A percentile compares a stretch with the other conserved stretches of the same genome.
Evolutionary conservation across 2,797 vertebrate genomes (phyloP).

Genomic region (Hirundo rustica): DNA sequence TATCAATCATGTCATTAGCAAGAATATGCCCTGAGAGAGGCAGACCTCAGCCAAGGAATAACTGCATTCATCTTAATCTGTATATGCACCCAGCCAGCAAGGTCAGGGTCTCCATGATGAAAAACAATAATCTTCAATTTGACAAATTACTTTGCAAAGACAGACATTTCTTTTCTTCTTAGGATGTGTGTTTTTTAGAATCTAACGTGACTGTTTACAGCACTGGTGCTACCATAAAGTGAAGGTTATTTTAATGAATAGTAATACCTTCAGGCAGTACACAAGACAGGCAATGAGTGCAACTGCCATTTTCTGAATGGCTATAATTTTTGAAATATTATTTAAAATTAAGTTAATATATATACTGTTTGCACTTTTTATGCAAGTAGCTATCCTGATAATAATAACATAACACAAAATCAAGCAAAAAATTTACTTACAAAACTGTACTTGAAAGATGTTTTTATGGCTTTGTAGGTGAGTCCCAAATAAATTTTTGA

Average conservation of each 20-base stretch:
- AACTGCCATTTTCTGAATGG: constrained; percentile 72
- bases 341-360: constrained; percentile 40
- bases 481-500: background rate
- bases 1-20: constrained; percentile 99
- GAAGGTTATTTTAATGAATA: constrained; percentile 98
- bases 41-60: constrained; percentile 98
- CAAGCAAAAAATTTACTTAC: background rate
- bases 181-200: constrained; percentile 77
- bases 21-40: constrained; percentile 99
- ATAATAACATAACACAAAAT: background rate
- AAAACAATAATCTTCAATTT: constrained; percentile 99
- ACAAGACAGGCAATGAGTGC: constrained; percentile 81
- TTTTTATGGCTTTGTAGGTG: background rate
- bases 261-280: constrained; percentile 84
- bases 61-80: constrained; percentile 99
- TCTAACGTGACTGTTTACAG: constrained; percentile 92
- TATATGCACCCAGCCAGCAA: constrained; percentile 98
- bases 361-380: background rate
- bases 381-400: background rate
- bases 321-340: constrained; percentile 52
- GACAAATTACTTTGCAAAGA: constrained; percentile 99
- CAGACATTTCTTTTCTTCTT: constrained; percentile 84
- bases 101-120: constrained; percentile 99
- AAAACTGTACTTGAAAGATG: background rate
- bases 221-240: constrained; percentile 86